phyloP scores from a whole-genome alignment of 2,113 vertebrate genomes.

The Oreochromis spilurus region DNA sequence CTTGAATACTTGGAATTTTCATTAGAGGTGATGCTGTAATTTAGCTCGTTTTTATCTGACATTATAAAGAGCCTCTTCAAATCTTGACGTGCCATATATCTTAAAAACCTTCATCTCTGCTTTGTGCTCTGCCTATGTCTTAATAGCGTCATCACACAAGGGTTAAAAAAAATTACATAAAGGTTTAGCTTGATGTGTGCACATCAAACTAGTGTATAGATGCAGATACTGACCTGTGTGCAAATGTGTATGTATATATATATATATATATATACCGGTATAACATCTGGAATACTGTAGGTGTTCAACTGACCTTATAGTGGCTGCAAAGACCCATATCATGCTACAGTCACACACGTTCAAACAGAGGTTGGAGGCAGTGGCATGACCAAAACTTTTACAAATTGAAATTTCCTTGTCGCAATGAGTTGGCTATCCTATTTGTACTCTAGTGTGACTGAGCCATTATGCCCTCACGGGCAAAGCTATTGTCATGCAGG shows the following conservation, averaged over 20 bases:
- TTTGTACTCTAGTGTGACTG: not conserved
- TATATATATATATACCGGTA: not conserved
- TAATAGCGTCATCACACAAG: not conserved
- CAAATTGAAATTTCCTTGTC: not conserved
- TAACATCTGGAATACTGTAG: not conserved
- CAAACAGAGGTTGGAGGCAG: not conserved
- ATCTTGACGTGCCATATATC: not conserved
- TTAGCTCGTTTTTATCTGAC: not conserved
- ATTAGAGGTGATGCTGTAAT: not conserved
- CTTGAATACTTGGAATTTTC: not conserved
- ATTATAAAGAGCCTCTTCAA: not conserved
- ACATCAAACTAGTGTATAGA: not conserved
- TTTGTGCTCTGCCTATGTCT: not conserved
- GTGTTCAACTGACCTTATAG: not conserved
- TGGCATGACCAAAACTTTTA: not conserved
- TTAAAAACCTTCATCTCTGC: not conserved
- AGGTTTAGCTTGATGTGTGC: not conserved
- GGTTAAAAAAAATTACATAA: not conserved
- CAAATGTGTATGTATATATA: not conserved
- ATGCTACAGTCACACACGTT: not conserved
- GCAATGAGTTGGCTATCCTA: not conserved
- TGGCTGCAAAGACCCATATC: not conserved
- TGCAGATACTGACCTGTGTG: not conserved
- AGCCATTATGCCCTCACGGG: not conserved
- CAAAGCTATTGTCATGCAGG: not conserved